A percentile compares a stretch with the other conserved stretches of the same genome.
Conservation (phyloP, 2,888 invertebrate genomes). For the Neuroscelio doddi region DNA sequence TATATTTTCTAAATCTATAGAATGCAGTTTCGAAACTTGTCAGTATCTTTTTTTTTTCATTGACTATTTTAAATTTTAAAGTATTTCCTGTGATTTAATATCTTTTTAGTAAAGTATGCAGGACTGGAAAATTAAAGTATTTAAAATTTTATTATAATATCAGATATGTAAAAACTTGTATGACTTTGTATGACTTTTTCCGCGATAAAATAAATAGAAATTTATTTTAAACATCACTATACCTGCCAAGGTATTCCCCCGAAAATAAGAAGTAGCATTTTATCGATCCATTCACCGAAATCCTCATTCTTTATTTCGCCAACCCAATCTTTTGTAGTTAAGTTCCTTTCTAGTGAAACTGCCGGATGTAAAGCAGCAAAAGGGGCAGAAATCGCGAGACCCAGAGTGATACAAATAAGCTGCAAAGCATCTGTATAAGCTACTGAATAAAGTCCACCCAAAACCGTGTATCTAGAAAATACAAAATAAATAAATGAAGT, state of each 20-base stretch:
- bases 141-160: too few relatives aligned
- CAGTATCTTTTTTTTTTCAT: too few relatives aligned
- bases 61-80: too few relatives aligned
- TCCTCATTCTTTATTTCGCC: slow-evolving; percentile 73
- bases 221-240: slow-evolving; percentile 15
- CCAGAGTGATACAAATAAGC: slow-evolving; percentile 78
- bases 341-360: slow-evolving; percentile 68
- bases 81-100: too few relatives aligned
- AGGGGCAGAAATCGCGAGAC: slow-evolving; percentile 79
- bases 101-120: too few relatives aligned
- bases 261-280: slow-evolving; percentile 76
- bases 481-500: too few relatives aligned
- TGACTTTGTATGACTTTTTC: too few relatives aligned
- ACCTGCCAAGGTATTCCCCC: slow-evolving; percentile 83
- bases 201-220: not conserved
- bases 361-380: slow-evolving; percentile 77
- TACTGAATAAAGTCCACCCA: slow-evolving; percentile 81
- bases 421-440: slow-evolving; percentile 83
- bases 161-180: too few relatives aligned
- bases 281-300: slow-evolving; percentile 75
- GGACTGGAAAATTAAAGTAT: too few relatives aligned
- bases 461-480: slow-evolving; percentile 76
- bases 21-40: too few relatives aligned
- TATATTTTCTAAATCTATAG: too few relatives aligned
- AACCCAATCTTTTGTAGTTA: slow-evolving; percentile 74